Conservation (phyloP, 2,113 vertebrate genomes). For the Stegostoma tigrinum region DNA sequence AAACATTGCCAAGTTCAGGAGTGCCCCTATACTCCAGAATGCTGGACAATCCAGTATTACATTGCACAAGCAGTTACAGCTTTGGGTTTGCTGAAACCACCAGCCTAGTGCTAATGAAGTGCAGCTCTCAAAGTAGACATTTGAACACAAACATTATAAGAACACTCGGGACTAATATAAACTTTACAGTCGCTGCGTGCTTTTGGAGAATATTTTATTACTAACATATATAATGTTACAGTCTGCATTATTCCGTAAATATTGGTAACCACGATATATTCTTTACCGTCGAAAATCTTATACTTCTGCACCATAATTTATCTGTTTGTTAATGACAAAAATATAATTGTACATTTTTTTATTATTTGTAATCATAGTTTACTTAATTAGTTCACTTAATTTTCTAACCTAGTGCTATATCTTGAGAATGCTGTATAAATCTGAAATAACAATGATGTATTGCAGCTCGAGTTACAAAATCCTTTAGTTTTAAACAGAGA, state of each 20-base stretch:
- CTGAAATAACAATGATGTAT: not conserved
- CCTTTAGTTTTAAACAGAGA: not conserved
- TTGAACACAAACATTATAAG: not conserved
- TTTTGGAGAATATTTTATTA: constrained; percentile 15
- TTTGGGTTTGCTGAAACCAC: not conserved
- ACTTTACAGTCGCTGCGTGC: not conserved
- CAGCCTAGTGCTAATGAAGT: not conserved
- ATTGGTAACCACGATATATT: not conserved
- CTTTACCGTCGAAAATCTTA: not conserved
- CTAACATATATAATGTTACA: not conserved
- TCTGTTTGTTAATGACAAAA: not conserved
- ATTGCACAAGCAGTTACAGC: too few relatives aligned
- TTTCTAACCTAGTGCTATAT: not conserved
- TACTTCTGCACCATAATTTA: not conserved
- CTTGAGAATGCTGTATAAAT: not conserved
- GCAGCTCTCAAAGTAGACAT: not conserved
- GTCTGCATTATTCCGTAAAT: not conserved
- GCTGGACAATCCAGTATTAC: too few relatives aligned
- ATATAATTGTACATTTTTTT: not conserved
- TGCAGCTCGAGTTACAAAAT: constrained; percentile 10
- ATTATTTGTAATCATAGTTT: not conserved
- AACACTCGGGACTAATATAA: not conserved
- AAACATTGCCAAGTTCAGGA: too few relatives aligned
- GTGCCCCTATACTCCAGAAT: too few relatives aligned
- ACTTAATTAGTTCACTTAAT: too few relatives aligned